A percentile compares a stretch with the other conserved stretches of the same genome.
These are phyloP conservation scores for Colostygia pectinataria DNA, from an alignment of 2,888 invertebrate species.

Conservation along the genomic window DNA sequence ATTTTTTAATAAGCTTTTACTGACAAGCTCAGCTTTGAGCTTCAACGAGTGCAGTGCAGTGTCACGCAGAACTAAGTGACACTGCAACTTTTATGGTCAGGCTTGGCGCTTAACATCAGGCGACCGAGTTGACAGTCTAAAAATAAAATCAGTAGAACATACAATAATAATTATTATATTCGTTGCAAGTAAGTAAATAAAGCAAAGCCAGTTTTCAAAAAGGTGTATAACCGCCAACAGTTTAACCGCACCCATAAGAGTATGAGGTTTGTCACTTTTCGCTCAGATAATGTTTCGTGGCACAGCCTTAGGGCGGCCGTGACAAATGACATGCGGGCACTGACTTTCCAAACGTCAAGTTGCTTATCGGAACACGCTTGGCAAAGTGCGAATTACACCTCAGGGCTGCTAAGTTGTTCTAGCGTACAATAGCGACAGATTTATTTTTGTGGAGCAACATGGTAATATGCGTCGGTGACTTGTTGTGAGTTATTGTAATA, in stretches of 20 bases:
- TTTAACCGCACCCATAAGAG: constrained; percentile 9
- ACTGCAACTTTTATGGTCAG: no score
- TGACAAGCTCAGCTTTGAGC: no score
- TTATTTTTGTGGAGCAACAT: constrained; percentile 5
- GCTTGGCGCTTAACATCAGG: no score
- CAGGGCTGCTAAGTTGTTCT: constrained; percentile 27
- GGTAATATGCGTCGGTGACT: neutral
- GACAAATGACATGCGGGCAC: constrained; percentile 59
- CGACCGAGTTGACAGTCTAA: no score
- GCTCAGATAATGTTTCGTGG: constrained; percentile 37
- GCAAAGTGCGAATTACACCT: constrained; percentile 30
- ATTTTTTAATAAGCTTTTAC: no score
- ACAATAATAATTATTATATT: neutral
- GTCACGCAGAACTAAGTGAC: no score
- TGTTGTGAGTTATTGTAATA: neutral
- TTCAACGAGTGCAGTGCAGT: no score
- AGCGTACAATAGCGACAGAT: constrained; percentile 15
- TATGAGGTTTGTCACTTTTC: constrained; percentile 34
- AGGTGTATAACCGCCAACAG: neutral
- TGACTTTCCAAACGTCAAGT: constrained; percentile 51
- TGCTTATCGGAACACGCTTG: constrained; percentile 27
- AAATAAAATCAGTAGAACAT: no score
- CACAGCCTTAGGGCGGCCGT: constrained; percentile 43
- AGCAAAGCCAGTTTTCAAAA: neutral
- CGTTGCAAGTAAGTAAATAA: no score